Conservation (phyloP, 2,888 invertebrate genomes). For the Amorpha juglandis region DNA sequence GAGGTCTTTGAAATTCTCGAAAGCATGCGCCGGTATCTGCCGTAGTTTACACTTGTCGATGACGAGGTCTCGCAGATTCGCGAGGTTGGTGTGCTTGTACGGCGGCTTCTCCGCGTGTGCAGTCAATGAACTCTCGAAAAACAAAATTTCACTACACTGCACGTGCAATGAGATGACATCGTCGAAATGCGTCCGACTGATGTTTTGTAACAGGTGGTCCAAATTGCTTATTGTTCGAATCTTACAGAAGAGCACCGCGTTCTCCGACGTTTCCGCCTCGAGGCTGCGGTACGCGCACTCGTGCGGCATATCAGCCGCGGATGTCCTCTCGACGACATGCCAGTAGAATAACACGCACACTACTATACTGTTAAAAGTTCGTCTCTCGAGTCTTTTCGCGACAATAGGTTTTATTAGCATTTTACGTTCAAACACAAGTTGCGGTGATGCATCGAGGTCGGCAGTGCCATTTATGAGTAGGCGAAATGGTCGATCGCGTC, state of each 20-base stretch:
- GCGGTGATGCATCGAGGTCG: slow-evolving; percentile 67
- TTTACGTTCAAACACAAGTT: slow-evolving; percentile 71
- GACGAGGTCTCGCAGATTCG: slow-evolving; percentile 87
- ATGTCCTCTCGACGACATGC: slow-evolving; percentile 70
- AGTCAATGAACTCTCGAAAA: slow-evolving; percentile 88
- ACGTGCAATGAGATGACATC: slow-evolving; percentile 87
- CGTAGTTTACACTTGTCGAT: slow-evolving; percentile 91
- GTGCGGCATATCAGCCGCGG: slow-evolving; percentile 83
- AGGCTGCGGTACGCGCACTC: slow-evolving; percentile 89
- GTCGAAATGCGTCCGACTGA: slow-evolving; percentile 86
- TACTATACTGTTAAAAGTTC: slow-evolving; percentile 79
- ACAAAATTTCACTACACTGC: slow-evolving; percentile 90
- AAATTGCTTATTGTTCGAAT: slow-evolving; percentile 89
- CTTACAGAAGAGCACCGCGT: slow-evolving; percentile 86
- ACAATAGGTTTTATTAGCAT: slow-evolving; percentile 78
- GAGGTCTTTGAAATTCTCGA: slow-evolving; percentile 87
- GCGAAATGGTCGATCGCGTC: slow-evolving; percentile 73
- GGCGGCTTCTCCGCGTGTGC: slow-evolving; percentile 71
- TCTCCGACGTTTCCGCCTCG: slow-evolving; percentile 82
- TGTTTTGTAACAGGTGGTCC: slow-evolving; percentile 87
- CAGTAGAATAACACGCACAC: slow-evolving; percentile 81
- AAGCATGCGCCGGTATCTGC: slow-evolving; percentile 88
- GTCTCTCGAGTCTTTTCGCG: slow-evolving; percentile 74
- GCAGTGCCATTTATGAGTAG: slow-evolving; percentile 77
- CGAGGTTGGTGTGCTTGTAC: slow-evolving; percentile 83